Evolutionary conservation across 2,888 invertebrate species (phyloP).

Genomic region (Deroplatys truncata): DNA sequence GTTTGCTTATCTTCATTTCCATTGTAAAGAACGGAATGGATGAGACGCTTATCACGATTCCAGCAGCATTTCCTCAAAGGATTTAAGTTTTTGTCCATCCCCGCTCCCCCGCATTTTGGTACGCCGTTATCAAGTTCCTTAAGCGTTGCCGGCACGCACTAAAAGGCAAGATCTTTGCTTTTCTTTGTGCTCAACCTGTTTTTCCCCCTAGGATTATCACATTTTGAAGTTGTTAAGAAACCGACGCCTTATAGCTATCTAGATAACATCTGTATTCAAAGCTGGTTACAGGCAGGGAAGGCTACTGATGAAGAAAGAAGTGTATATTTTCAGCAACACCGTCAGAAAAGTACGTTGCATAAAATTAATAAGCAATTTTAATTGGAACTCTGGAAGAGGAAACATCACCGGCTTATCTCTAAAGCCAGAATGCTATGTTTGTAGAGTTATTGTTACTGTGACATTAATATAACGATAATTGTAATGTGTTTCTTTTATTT

Average conservation of each 20-base stretch:
- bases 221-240: neutral
- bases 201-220: neutral
- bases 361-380: too few species aligned
- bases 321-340: too few species aligned
- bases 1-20: neutral
- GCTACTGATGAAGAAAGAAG: too few species aligned
- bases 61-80: neutral
- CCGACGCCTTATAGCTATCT: neutral
- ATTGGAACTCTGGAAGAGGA: too few species aligned
- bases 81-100: neutral
- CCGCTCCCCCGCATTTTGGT: neutral
- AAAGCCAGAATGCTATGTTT: too few species aligned
- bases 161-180: neutral
- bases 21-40: neutral
- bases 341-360: too few species aligned
- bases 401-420: too few species aligned
- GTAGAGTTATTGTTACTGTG: too few species aligned
- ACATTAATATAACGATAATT: too few species aligned
- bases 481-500: too few species aligned
- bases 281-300: too few species aligned
- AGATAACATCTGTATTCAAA: neutral
- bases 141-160: neutral
- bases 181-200: neutral
- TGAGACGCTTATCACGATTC: neutral
- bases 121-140: neutral